These are phyloP conservation scores for Hipposideros armiger DNA, from an alignment of 2,113 vertebrate genomes.

Conservation along the genomic window DNA sequence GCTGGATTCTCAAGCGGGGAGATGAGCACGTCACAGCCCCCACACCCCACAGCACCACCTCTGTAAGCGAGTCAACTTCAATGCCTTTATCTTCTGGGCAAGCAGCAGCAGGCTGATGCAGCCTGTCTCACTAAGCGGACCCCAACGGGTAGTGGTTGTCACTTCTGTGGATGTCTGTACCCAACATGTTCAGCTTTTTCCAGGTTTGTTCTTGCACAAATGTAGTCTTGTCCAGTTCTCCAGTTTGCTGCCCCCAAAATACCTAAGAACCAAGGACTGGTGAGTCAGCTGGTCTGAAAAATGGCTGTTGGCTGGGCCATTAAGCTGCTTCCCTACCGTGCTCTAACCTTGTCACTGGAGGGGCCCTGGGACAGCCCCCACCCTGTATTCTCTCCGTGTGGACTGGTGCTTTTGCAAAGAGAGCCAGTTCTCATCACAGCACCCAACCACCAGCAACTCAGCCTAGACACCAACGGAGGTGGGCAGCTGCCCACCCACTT, in stretches of 20 bases:
- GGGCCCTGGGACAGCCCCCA: not conserved
- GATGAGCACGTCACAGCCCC: not conserved
- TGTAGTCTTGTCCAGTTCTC: too few relatives aligned
- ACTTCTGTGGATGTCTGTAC: not conserved
- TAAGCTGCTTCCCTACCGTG: not conserved
- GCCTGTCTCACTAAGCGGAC: not conserved
- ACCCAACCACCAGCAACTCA: not conserved
- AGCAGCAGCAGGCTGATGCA: not conserved
- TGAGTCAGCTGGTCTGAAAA: not conserved
- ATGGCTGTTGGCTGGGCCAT: not conserved
- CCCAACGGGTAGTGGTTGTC: not conserved
- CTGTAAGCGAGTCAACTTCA: not conserved
- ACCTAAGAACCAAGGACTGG: not conserved
- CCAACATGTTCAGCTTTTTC: accelerated
- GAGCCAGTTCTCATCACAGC: too few relatives aligned
- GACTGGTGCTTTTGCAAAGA: not conserved
- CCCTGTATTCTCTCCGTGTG: accelerated
- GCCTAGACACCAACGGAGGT: too few relatives aligned
- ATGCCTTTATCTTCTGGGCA: not conserved
- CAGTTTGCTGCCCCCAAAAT: not conserved
- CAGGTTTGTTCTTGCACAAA: not conserved
- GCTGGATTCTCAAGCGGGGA: not conserved
- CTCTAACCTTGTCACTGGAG: not conserved
- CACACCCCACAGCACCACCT: accelerated
- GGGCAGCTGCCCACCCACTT: too few relatives aligned